Evolutionary conservation across 2,797 vertebrate species (phyloP), one percentile per base, ranked within the genome.

Genomic region (Ctenopoma multispine): DNA sequence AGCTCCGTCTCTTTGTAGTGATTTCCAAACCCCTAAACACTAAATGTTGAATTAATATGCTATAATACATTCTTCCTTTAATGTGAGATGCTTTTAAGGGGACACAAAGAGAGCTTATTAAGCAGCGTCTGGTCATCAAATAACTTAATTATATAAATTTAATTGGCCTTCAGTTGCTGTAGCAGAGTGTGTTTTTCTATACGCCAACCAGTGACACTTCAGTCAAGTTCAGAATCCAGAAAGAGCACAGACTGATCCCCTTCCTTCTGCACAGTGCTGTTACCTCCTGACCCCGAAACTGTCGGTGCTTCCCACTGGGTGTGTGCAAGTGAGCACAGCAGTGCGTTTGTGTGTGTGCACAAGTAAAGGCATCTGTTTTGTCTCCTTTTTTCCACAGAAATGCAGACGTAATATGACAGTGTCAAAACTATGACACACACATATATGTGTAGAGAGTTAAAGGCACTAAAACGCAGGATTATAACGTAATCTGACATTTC

Each of bases 401-500:
- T 36, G 24, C 70, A 84, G 66, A 72, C 69, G 74, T 76, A 82
- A 87, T 63, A 54, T 66, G 48, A 34, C 48, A 4, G 60, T 57
- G 64, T 77, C 38, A 63, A 72, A 74, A 69, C 62, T 56, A 15
- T 44, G 40, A 69, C 29, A 50, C 70, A 69, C 47, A 55, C 51
- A 54, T 47, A 62, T 15, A 71, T 41, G 47, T 70, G 17, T 34
- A 36, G 14, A 24, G 66, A 75, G 81, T 84, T 75, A 79, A 85
- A 80, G 69, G 78, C 70, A 75, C 69, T 67, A 65, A 75, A 80
- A 62, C 1, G 11, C 55, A 18, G 79, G 73, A 88, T 89, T 86
- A 83, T 82, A 84, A 84, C 31, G 4, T 89, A 89, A 87, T 89
- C 83, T 79, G 86, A 82, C 81, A 73, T 84, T 85, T 87, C 74